Conservation (phyloP, 2,113 vertebrate species). For the Ciconia stormi region DNA sequence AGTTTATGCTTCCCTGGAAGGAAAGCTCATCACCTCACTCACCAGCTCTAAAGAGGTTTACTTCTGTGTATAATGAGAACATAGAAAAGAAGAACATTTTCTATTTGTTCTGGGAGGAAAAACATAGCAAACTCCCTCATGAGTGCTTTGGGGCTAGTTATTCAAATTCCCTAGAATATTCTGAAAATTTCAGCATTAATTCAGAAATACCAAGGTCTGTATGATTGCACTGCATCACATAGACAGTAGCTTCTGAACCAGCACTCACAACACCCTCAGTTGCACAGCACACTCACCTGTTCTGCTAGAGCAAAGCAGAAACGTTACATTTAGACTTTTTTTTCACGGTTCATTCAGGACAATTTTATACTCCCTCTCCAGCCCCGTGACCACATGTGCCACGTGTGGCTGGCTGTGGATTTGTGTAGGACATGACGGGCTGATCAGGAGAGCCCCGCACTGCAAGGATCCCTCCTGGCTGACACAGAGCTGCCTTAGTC, state of each 20-base stretch:
- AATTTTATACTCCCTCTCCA: neutral
- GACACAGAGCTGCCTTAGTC: neutral
- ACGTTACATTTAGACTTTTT: fast-evolving
- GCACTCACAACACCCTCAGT: neutral
- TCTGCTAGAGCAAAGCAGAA: neutral
- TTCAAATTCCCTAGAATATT: neutral
- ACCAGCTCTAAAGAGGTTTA: neutral
- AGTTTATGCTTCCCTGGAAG: neutral
- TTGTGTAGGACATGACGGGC: neutral
- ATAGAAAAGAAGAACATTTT: neutral
- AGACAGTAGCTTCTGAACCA: neutral
- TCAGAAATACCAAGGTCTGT: neutral
- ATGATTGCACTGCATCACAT: neutral
- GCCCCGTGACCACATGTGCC: neutral
- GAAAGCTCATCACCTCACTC: neutral
- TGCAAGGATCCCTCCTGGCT: neutral
- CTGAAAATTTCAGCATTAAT: neutral
- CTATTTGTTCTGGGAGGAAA: neutral
- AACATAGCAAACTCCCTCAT: neutral
- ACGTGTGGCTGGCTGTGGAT: neutral
- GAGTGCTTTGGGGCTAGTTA: neutral
- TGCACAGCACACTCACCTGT: neutral
- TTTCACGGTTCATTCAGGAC: neutral
- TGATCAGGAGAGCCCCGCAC: neutral
- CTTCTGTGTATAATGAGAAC: neutral